Evolutionary conservation across 2,888 invertebrate species (phyloP).

Genomic region (Macaria notata): DNA sequence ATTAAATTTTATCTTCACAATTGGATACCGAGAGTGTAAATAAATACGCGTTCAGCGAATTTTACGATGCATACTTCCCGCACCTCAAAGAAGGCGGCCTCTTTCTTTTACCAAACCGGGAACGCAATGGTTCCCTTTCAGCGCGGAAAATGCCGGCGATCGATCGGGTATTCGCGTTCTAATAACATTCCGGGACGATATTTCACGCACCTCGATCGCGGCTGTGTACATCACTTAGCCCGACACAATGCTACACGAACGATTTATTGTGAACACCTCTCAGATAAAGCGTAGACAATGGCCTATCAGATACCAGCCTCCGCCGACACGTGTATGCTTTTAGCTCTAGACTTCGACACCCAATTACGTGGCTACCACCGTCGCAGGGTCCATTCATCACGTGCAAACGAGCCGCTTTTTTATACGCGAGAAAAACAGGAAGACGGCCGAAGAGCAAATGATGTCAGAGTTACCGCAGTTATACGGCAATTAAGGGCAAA

Average conservation of each 20-base stretch:
- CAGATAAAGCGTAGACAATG: slow-evolving; percentile 76
- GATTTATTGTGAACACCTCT: slow-evolving; percentile 74
- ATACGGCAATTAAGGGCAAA: slow-evolving; percentile 56
- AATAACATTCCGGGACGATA: slow-evolving; percentile 73
- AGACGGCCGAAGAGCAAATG: slow-evolving; percentile 49
- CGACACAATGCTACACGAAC: slow-evolving; percentile 66
- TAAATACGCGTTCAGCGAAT: slow-evolving; percentile 17
- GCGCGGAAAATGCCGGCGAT: slow-evolving; percentile 56
- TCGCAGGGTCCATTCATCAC: slow-evolving; percentile 68
- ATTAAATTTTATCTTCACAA: slow-evolving; percentile 18
- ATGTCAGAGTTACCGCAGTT: slow-evolving; percentile 45
- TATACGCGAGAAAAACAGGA: slow-evolving; percentile 50
- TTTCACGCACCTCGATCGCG: slow-evolving; percentile 58
- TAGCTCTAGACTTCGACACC: slow-evolving; percentile 74
- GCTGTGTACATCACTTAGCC: slow-evolving; percentile 51
- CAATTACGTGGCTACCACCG: slow-evolving; percentile 69
- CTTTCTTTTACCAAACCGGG: slow-evolving; percentile 53
- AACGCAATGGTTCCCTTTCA: slow-evolving; percentile 52
- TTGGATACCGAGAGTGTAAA: slow-evolving; percentile 20
- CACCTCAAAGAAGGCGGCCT: slow-evolving; percentile 23
- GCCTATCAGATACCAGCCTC: slow-evolving; percentile 66
- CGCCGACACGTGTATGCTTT: slow-evolving; percentile 77
- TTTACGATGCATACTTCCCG: slow-evolving; percentile 21
- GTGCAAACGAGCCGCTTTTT: slow-evolving; percentile 67
- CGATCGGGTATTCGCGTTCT: slow-evolving; percentile 66